These are phyloP conservation scores for Pseudolycoriella hygida DNA, from an alignment of 2,888 invertebrate species.

Conservation along the genomic window DNA sequence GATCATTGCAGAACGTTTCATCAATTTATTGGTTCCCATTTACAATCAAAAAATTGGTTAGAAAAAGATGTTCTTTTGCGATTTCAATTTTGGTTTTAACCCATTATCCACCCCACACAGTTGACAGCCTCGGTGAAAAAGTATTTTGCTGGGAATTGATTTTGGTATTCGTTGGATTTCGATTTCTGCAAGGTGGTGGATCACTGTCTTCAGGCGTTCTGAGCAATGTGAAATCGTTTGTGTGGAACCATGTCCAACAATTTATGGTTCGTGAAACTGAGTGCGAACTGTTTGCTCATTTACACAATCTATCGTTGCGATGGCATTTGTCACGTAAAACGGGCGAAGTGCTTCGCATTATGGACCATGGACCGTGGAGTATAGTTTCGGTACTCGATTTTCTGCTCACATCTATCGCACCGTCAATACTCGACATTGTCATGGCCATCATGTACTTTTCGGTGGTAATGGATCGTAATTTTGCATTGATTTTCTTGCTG, in stretches of 20 bases:
- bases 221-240: conserved; percentile 75
- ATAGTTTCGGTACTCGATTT: conserved; percentile 86
- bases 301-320: conserved; percentile 75
- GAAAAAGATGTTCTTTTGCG: too few relatives aligned
- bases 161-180: too few relatives aligned
- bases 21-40: too few relatives aligned
- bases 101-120: too few relatives aligned
- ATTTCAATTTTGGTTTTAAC: too few relatives aligned
- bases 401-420: conserved; percentile 81
- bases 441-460: conserved; percentile 83
- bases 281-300: conserved; percentile 68
- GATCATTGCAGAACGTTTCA: too few relatives aligned
- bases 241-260: conserved; percentile 94
- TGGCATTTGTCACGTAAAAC: conserved; percentile 95
- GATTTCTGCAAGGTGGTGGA: too few relatives aligned
- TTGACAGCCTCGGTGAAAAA: too few relatives aligned
- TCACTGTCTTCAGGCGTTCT: conserved; percentile 76
- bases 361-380: conserved; percentile 95
- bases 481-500: too few relatives aligned
- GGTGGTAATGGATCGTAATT: conserved; percentile 77
- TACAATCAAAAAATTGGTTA: too few relatives aligned
- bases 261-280: conserved; percentile 88
- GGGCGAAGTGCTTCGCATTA: conserved; percentile 86
- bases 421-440: conserved; percentile 84
- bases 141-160: too few relatives aligned